A percentile compares a stretch with the other conserved stretches of the same genome.
Evolutionary conservation across 2,888 invertebrate species (phyloP).

Genomic region (Metellina segmentata): DNA sequence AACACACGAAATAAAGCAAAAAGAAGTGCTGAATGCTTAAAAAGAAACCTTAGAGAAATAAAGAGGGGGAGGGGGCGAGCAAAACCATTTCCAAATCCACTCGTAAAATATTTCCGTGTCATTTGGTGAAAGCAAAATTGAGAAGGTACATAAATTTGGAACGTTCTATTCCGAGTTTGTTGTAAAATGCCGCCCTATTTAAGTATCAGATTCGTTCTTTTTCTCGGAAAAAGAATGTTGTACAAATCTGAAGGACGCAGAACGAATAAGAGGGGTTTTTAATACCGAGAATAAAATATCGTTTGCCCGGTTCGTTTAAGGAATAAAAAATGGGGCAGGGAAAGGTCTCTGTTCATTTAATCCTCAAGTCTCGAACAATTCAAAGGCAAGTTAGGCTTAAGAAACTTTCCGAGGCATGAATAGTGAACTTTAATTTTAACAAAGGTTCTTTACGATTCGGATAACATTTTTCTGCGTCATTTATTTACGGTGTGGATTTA

Average conservation of each 20-base stretch:
- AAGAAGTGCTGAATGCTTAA: conserved; percentile 67
- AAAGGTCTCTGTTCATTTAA: not conserved
- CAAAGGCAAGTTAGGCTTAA: not conserved
- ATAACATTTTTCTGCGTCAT: not conserved
- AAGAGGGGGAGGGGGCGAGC: not conserved
- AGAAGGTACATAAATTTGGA: conserved; percentile 53
- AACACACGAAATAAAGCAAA: conserved; percentile 35
- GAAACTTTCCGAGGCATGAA: not conserved
- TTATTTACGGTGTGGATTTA: not conserved
- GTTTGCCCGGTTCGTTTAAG: conserved; percentile 23
- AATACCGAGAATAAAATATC: conserved; percentile 28
- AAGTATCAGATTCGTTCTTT: conserved; percentile 11
- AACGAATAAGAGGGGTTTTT: conserved; percentile 12
- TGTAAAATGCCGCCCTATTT: conserved; percentile 25
- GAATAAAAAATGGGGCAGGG: conserved; percentile 21
- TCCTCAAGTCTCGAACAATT: not conserved
- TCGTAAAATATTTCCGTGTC: conserved; percentile 73
- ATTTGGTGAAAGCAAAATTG: conserved; percentile 62
- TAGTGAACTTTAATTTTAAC: not conserved
- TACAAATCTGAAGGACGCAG: conserved; percentile 11
- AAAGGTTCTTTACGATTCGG: not conserved
- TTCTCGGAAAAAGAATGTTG: conserved; percentile 1
- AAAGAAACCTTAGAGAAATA: conserved; percentile 47
- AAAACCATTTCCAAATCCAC: conserved; percentile 60
- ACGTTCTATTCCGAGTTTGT: conserved; percentile 9